phyloP scores from a whole-genome alignment of 2,113 vertebrate genomes.

The Hiodon alosoides region DNA sequence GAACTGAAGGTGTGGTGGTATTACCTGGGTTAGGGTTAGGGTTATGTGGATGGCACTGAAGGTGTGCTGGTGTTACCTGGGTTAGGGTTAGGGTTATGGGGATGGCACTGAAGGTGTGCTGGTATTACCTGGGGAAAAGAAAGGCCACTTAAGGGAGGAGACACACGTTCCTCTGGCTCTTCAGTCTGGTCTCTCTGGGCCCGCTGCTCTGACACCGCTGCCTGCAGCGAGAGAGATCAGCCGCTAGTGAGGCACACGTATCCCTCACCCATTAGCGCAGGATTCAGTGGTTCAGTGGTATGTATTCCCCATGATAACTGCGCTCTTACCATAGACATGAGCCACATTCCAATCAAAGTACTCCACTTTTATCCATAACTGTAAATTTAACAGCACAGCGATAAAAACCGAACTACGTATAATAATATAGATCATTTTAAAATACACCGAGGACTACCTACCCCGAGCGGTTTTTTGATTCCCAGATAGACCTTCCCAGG shows the following conservation, averaged over 20 bases:
- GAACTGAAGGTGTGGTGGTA: not conserved
- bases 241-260: not conserved
- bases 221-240: constrained; percentile 24
- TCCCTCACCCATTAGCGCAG: not conserved
- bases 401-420: no score
- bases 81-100: no score
- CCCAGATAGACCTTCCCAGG: constrained; percentile 76
- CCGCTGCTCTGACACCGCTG: constrained; percentile 25
- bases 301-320: no score
- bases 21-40: constrained; percentile 6
- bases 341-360: no score
- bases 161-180: constrained; percentile 4
- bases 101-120: no score
- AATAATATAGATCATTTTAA: not conserved
- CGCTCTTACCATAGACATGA: not conserved
- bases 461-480: constrained; percentile 83
- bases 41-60: not conserved
- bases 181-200: not conserved
- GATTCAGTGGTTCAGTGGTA: no score
- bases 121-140: not conserved
- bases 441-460: constrained; percentile 44
- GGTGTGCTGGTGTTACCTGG: no score
- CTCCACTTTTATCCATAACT: no score
- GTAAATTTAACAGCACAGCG: no score
- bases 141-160: not conserved